Conservation (phyloP, 2,888 invertebrate genomes). For the Leptopterna dolabrata region DNA sequence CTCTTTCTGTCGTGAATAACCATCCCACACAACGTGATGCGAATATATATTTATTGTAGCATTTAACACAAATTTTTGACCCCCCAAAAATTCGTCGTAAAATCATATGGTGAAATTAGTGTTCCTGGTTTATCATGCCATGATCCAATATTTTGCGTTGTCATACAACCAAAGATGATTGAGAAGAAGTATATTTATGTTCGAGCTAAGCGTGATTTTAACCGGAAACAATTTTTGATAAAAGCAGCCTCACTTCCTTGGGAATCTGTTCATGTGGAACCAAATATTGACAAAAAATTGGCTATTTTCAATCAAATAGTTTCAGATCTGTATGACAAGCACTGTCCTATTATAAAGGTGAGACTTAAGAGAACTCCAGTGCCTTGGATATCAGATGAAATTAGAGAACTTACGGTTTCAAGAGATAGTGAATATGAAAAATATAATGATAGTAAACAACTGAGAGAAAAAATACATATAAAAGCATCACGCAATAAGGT, state of each 20-base stretch:
- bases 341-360: not conserved
- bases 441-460: not conserved
- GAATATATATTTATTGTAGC: too few relatives aligned
- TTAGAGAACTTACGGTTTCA: not conserved
- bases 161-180: not conserved
- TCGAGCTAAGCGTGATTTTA: not conserved
- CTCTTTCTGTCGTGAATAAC: too few relatives aligned
- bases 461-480: not conserved
- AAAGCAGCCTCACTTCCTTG: not conserved
- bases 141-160: not conserved
- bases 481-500: not conserved
- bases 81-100: too few relatives aligned
- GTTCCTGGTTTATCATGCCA: not conserved
- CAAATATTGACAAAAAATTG: not conserved
- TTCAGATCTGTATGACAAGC: not conserved
- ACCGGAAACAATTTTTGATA: not conserved
- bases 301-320: not conserved
- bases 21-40: too few relatives aligned
- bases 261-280: not conserved
- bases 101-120: not conserved
- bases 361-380: not conserved
- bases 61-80: too few relatives aligned
- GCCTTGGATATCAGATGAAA: not conserved
- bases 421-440: not conserved
- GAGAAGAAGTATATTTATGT: not conserved